Conservation (phyloP, 1,140 invertebrate genomes). For the Procambarus virginalis region DNA sequence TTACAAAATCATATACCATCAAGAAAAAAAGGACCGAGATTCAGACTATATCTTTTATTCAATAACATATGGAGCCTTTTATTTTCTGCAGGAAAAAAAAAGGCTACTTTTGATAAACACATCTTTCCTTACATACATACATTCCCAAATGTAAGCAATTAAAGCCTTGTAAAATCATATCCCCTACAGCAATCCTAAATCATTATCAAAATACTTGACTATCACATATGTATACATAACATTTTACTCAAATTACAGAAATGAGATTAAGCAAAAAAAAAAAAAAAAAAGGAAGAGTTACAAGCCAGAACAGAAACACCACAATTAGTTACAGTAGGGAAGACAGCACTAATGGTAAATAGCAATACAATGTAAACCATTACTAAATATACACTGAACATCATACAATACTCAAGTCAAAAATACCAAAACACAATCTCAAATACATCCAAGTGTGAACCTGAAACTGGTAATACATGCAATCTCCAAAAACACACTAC, state of each 20-base stretch:
- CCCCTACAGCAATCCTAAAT: background rate
- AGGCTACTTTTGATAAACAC: background rate
- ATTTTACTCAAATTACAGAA: background rate
- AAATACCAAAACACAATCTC: background rate
- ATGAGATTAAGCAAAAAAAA: background rate
- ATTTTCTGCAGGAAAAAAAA: background rate
- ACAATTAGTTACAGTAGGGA: background rate
- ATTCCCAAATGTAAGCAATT: background rate
- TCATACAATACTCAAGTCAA: background rate
- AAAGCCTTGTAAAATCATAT: background rate
- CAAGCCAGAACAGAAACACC: background rate
- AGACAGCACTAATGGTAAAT: background rate
- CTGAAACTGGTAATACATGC: background rate
- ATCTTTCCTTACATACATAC: background rate
- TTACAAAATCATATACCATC: background rate
- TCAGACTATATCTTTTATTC: background rate
- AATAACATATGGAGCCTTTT: background rate
- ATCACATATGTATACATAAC: background rate
- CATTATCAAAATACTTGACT: background rate
- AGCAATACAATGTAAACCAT: background rate
- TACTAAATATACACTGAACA: background rate
- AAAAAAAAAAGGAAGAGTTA: background rate
- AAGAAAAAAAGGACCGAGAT: background rate
- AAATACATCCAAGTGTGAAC: background rate
- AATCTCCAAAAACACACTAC: background rate